Evolutionary conservation across 1,140 invertebrate species (phyloP).

Genomic region (Goniozus legneri): DNA sequence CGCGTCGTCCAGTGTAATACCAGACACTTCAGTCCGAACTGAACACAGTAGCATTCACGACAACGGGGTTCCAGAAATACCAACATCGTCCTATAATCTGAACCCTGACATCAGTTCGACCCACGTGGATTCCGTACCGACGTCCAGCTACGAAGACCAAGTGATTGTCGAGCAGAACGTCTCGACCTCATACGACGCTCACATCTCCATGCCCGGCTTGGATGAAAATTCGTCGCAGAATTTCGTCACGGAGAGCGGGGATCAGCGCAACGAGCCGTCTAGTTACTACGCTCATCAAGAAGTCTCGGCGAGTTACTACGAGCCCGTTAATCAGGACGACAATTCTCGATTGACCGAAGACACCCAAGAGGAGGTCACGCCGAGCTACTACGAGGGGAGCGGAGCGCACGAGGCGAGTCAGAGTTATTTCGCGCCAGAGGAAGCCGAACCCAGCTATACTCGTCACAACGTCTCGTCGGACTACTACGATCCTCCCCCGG

Average conservation of each 20-base stretch:
- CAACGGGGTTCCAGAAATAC: slow-evolving; percentile 48
- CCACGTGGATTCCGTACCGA: slow-evolving; percentile 39
- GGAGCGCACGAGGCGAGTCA: slow-evolving; percentile 42
- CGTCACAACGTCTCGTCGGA: slow-evolving; percentile 39
- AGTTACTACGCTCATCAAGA: slow-evolving; percentile 46
- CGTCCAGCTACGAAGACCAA: slow-evolving; percentile 47
- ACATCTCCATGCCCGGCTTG: slow-evolving; percentile 45
- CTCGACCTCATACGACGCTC: slow-evolving; percentile 46
- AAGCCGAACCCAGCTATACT: slow-evolving; percentile 40
- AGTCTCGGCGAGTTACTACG: slow-evolving; percentile 41
- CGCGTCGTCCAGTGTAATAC: slow-evolving; percentile 44
- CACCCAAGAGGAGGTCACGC: slow-evolving; percentile 38
- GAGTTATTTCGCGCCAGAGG: slow-evolving; percentile 42
- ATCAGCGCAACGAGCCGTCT: slow-evolving; percentile 39
- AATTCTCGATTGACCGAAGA: slow-evolving; percentile 34
- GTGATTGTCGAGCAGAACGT: slow-evolving; percentile 47
- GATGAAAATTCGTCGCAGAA: slow-evolving; percentile 44
- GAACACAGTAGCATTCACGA: slow-evolving; percentile 47
- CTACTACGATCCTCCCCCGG: slow-evolving; percentile 41
- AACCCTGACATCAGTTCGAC: slow-evolving; percentile 49
- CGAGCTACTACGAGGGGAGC: slow-evolving; percentile 42
- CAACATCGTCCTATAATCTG: slow-evolving; percentile 47
- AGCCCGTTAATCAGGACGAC: slow-evolving; percentile 30
- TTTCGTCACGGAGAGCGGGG: slow-evolving; percentile 45
- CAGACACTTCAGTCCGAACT: slow-evolving; percentile 37